Evolutionary conservation across 2,113 vertebrate genomes (phyloP).

Genomic region (Neotoma lepida): DNA sequence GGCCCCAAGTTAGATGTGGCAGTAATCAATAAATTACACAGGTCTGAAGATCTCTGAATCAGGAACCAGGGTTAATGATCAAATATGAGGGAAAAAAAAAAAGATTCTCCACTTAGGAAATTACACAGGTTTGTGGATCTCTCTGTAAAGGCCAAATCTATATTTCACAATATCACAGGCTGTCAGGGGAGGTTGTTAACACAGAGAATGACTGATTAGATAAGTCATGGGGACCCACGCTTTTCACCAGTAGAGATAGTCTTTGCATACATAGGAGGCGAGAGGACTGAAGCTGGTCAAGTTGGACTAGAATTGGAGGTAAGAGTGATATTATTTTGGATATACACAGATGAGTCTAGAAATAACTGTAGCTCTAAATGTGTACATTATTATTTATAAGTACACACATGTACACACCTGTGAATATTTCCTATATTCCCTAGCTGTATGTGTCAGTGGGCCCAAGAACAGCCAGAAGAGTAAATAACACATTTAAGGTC

Average conservation of each 20-base stretch:
- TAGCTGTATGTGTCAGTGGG: not conserved
- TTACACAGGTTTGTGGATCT: not conserved
- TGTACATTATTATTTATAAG: not conserved
- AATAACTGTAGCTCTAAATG: not conserved
- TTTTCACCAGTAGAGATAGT: constrained; percentile 12
- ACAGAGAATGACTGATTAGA: not conserved
- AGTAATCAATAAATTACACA: constrained; percentile 50
- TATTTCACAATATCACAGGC: not conserved
- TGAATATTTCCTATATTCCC: not conserved
- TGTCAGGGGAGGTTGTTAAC: not conserved
- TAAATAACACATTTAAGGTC: not conserved
- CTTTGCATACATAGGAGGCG: not conserved
- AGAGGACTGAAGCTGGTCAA: constrained; percentile 5
- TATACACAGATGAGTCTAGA: not conserved
- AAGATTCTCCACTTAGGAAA: not conserved
- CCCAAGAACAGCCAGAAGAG: not conserved
- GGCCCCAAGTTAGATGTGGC: not conserved
- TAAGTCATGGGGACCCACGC: not conserved
- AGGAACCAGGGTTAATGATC: constrained; percentile 14
- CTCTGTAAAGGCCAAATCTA: not conserved
- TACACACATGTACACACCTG: not conserved
- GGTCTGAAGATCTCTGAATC: not conserved
- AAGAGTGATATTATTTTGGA: constrained; percentile 10
- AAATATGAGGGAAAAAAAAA: constrained; percentile 11
- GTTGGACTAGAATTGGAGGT: not conserved